Evolutionary conservation across 2,888 invertebrate genomes (phyloP), one percentile per base, ranked within the genome.

Genomic region (Onchidella celtica): DNA sequence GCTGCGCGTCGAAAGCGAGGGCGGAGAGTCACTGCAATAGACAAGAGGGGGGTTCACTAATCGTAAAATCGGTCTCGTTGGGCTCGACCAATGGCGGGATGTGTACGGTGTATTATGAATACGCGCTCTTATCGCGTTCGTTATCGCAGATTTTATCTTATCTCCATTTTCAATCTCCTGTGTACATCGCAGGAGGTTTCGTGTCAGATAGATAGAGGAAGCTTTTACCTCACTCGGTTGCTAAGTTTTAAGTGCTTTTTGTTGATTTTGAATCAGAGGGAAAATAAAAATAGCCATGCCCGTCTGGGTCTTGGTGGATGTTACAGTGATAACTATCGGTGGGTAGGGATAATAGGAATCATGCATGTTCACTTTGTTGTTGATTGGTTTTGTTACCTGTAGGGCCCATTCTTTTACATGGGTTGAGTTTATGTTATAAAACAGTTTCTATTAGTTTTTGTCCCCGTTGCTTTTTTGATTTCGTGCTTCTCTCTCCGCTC

Each of bases 71-170:
- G 72, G 72, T 72, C 55, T 59, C 57, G 57, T 21, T 36, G 34
- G n/a, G 61, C 59, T 61, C 61, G 61, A 21, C 59, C 74, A 75
- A 63, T 61, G 63, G 74, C 74, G 63, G 74, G 63, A n/a, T n/a
- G 74, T 75, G 74, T 75, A 65, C 63, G 9, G 61, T 75, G 74
- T 75, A 61, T 61, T 74, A 63, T 24, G 63, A 63, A 38, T 27
- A 63, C 74, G 40, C 38, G 36, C 63, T 36, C 63, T 75, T 75
- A 75, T 75, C 74, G 38, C 63, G 17, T 40, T 36, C 63, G 63
- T 61, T 75, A 75, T 75, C 74, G 34, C 47, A 63, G 74, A 75
- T 75, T 14, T 63, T 34, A 75, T 75, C 74, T 75, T 75, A 75
- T 75, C 74, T 38, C n/a, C n/a, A 72, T 9, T 72, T 59, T 57